Evolutionary conservation across 2,888 invertebrate genomes (phyloP), one percentile per base, ranked within the genome.

Genomic region (Tachystola acroxantha): DNA sequence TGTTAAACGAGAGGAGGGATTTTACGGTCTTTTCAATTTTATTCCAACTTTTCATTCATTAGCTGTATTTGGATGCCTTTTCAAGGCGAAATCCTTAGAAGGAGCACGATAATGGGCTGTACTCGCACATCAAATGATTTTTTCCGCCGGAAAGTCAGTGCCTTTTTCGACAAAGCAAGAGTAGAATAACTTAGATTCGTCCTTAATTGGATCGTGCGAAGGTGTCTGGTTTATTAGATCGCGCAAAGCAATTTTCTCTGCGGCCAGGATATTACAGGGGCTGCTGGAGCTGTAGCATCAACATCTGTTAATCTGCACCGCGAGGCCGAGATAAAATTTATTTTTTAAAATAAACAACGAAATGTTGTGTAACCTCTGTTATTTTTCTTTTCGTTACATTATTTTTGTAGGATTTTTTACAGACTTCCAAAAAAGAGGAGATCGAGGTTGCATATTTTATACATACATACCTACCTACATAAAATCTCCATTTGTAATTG

Each of bases 141-240:
- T n/a, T n/a, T n/a, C n/a, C n/a, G n/a, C n/a, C n/a, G n/a, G n/a
- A n/a, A n/a, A n/a, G n/a, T n/a, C n/a, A n/a, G n/a, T n/a, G n/a
- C n/a, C n/a, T n/a, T n/a, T n/a, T n/a, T n/a, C n/a, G 42, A 45
- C 47, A 54, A 56, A 60, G 12, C 12, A 28, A 28, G 28, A 12
- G 13, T 13, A 10, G 49, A 59, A 59, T 57, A 57, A 64, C 53
- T 60, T 57, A 59, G 55, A 69, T 63, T 64, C 55, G 53, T 50
- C 51, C 61, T 48, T 67, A 66, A 66, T 71, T 65, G 64, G 63
- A 64, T 57, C 52, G 53, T 50, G 46, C 44, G 46, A 59, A 63
- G 57, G 62, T 60, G 57, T 57, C 52, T 54, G 53, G 51, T 61
- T 57, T 63, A 65, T 70, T 68, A 63, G 59, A 62, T 63, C 58